Conservation (phyloP, 2,113 vertebrate species). For the Zosterops japonicus region DNA sequence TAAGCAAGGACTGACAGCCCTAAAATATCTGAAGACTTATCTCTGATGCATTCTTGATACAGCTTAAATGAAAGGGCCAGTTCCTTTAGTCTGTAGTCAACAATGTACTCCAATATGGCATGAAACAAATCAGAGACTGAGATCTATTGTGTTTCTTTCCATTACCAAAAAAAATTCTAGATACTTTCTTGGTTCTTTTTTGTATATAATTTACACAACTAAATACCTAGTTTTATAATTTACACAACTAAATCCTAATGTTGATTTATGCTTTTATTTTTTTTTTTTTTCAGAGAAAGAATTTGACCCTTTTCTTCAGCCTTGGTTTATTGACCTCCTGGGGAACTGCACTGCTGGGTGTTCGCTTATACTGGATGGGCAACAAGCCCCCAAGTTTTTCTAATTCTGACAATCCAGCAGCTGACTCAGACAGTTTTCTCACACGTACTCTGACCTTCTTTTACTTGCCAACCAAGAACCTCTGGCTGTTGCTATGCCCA, state of each 20-base stretch:
- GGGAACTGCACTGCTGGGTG: conserved; percentile 85
- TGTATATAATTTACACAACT: neutral
- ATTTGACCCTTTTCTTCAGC: conserved; percentile 84
- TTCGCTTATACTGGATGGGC: conserved; percentile 98
- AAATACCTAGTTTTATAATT: neutral
- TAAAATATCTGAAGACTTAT: neutral
- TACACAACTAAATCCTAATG: neutral
- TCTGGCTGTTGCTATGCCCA: conserved; percentile 94
- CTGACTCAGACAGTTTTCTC: conserved; percentile 87
- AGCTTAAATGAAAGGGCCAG: neutral
- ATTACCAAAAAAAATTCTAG: neutral
- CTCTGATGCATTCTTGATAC: neutral
- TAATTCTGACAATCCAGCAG: conserved; percentile 98
- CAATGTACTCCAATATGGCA: neutral
- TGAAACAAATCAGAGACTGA: neutral
- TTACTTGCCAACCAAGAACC: conserved; percentile 90
- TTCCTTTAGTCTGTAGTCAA: neutral
- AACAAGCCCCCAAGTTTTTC: conserved; percentile 99
- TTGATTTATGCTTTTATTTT: neutral
- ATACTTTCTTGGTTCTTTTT: neutral
- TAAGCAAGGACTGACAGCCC: neutral
- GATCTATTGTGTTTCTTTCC: neutral
- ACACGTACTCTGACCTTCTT: conserved; percentile 89
- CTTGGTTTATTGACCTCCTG: conserved; percentile 86
- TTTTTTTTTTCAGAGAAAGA: conserved; percentile 82